Evolutionary conservation across 2,797 vertebrate genomes (phyloP), one percentile per base, ranked within the genome.

Genomic region (Melanogrammus aeglefinus): DNA sequence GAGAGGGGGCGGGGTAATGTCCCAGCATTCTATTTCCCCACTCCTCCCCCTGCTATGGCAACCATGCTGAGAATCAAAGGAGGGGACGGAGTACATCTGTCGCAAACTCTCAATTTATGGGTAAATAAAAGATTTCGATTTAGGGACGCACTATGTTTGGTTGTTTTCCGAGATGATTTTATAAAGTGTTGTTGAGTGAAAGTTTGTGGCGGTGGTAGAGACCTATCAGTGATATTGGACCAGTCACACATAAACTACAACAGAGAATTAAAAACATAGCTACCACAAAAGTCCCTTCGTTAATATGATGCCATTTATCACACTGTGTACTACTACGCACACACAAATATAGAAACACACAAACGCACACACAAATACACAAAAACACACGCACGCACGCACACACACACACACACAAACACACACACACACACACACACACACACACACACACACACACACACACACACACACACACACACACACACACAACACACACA

Each of bases 1-100:
- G 75, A 80, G 76, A 74, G 75, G 79, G 51, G 79, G 79, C 79
- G 72, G 71, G 75, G 18, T 74, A 80, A 80, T 80, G 75, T 41
- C 71, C 75, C 72, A 79, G 72, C 69, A 75, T 79, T 79, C 70
- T 76, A 39, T 76, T 76, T 35, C 78, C 33, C 47, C 21, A 18
- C 36, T 63, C 75, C 47, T 63, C 79, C 75, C 47, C 75, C 79
- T 69, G 51, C 79, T 72, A 80, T 80, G 79, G 79, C 79, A 80
- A 80, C 79, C 75, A 39, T 75, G 75, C 79, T 80, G 79, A 38
- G 75, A 80, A 74, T 80, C 75, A 76, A 57, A 33, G 14, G 57
- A 51, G 79, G 75, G 75, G 73, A 35, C 2, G 38, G 44, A 33
- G 76, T 77, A 73, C 76, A 77, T 71, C 79, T 76, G 47, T 76